Conservation (phyloP, 2,888 invertebrate species). For the Papilio demoleus region DNA sequence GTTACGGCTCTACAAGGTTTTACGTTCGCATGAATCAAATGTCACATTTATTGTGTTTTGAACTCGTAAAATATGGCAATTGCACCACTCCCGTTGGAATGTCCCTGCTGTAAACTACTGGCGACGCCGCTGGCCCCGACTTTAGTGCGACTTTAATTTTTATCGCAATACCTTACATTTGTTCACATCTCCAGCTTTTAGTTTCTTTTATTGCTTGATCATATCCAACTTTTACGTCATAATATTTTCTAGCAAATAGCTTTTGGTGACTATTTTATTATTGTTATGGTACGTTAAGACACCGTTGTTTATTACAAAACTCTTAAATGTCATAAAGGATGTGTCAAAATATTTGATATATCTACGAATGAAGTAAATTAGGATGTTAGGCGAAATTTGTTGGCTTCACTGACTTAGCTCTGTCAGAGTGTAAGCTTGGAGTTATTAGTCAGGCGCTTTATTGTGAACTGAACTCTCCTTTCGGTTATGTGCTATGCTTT, state of each 20-base stretch:
- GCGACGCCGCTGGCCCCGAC: slow-evolving; percentile 3
- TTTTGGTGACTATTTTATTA: not conserved
- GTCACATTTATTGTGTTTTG: slow-evolving; percentile 41
- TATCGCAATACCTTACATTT: slow-evolving; percentile 18
- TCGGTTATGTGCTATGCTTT: not conserved
- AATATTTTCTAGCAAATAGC: not conserved
- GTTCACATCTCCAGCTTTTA: slow-evolving; percentile 16
- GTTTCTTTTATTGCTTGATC: slow-evolving; percentile 10
- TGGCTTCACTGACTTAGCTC: slow-evolving; percentile 1
- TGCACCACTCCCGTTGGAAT: slow-evolving; percentile 24
- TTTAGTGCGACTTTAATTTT: slow-evolving; percentile 32
- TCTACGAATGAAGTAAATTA: not conserved
- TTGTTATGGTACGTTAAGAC: not conserved
- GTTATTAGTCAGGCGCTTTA: slow-evolving; percentile 17
- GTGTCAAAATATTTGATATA: not conserved
- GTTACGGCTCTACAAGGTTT: slow-evolving; percentile 43
- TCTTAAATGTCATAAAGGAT: not conserved
- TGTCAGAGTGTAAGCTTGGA: slow-evolving; percentile 4
- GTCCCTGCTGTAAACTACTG: slow-evolving; percentile 22
- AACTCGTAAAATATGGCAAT: slow-evolving; percentile 38
- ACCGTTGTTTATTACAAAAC: not conserved
- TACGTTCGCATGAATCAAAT: slow-evolving; percentile 39
- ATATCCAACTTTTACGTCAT: slow-evolving; percentile 4
- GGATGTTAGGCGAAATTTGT: not conserved
- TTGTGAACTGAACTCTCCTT: slow-evolving; percentile 10